Evolutionary conservation across 1,140 invertebrate species (phyloP), one percentile per base, ranked within the genome.

Genomic region (Pygmarrhopalites habei): DNA sequence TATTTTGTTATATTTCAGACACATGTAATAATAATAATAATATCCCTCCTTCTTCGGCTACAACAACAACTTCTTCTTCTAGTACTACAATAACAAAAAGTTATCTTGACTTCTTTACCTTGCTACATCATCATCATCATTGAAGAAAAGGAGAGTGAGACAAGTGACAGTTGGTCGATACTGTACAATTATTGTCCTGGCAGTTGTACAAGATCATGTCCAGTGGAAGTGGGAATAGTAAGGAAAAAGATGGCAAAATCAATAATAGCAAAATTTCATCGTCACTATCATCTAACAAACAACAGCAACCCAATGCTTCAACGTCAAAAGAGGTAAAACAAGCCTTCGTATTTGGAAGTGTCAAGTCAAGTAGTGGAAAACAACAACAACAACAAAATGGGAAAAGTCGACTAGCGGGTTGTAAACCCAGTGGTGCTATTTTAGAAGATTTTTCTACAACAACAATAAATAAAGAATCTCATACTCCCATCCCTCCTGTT

Each of bases 101-200:
- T n/a, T n/a, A n/a, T n/a, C n/a, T n/a, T n/a, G n/a, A n/a, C n/a
- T n/a, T n/a, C 25, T 49, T 32, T 21, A 21, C 23, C 25, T 25
- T 19, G 29, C 28, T 29, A 15, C 23, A 58, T 4, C 23, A 17
- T 19, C 43, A 21, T 25, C 29, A n/a, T 29, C 15, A 21, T 41
- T 44, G 43, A 30, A 44, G 58, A 65, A 68, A 70, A 67, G 66
- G 74, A 75, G 71, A 74, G 74, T 72, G 70, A 39, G 25, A 19
- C 19, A 7, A 29, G 32, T 7, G 32, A 35, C 5, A n/a, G n/a
- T n/a, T 15, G 32, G 32, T 35, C 5, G 32, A 35, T 7, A 35
- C 5, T 35, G 5, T 35, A 5, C 32, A 35, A 15, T 35, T 15
- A 7, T 7, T 7, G 32, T n/a, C n/a, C 5, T 7, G 32, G 15